These are phyloP conservation scores for Aspidapion aeneum DNA, from an alignment of 2,888 invertebrate species.

Conservation along the genomic window DNA sequence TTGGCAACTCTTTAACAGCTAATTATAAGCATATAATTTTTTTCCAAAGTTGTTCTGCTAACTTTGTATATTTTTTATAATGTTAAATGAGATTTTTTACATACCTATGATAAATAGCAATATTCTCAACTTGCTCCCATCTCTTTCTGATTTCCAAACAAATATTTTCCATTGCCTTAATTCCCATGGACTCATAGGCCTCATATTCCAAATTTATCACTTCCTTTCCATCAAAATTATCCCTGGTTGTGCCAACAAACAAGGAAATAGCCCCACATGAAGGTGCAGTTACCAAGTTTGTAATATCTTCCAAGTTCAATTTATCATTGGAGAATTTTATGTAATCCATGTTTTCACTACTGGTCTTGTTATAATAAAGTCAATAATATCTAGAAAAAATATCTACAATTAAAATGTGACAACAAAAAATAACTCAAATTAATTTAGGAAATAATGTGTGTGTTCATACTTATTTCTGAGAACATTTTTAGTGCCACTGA, in stretches of 20 bases:
- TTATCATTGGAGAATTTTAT: slow-evolving; percentile 64
- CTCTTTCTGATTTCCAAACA: slow-evolving; percentile 68
- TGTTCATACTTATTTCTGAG: no score
- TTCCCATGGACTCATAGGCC: slow-evolving; percentile 89
- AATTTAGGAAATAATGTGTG: no score
- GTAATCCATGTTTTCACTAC: slow-evolving; percentile 64
- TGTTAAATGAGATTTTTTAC: no score
- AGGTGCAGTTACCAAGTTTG: slow-evolving; percentile 61
- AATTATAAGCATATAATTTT: no score
- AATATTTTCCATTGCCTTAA: slow-evolving; percentile 75
- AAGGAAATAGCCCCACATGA: slow-evolving; percentile 85
- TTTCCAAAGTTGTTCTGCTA: no score
- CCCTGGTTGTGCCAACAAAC: slow-evolving; percentile 87
- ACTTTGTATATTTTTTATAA: no score
- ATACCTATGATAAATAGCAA: slow-evolving; percentile 86
- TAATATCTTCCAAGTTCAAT: slow-evolving; percentile 65
- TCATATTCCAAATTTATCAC: slow-evolving; percentile 91
- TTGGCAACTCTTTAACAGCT: no score
- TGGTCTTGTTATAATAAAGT: no score
- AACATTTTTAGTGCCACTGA: no score
- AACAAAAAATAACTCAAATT: no score
- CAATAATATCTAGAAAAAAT: no score
- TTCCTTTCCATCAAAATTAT: slow-evolving; percentile 77
- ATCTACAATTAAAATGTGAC: no score
- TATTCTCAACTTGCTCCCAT: slow-evolving; percentile 73